phyloP scores from a whole-genome alignment of 1,140 invertebrate genomes.

The Cydia splendana region DNA sequence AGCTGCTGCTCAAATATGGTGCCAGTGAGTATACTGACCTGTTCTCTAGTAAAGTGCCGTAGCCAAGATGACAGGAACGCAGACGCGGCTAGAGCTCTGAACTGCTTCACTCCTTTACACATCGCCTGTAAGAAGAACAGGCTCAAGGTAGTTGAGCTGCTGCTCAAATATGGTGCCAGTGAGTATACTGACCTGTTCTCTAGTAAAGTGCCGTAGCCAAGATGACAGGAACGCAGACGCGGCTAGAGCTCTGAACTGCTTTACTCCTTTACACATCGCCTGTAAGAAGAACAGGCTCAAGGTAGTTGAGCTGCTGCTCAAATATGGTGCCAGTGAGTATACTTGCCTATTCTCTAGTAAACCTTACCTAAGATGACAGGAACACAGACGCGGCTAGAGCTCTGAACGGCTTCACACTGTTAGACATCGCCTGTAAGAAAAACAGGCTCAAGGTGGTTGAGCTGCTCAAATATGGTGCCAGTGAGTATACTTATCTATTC shows the following conservation, averaged over 20 bases:
- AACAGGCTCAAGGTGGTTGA: too few relatives aligned
- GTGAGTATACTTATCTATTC: background rate
- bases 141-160: slow-evolving; percentile 96
- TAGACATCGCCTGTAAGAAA: too few relatives aligned
- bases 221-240: slow-evolving; percentile 95
- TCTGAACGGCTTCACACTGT: too few relatives aligned
- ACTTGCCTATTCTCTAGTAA: background rate
- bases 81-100: slow-evolving; percentile 95
- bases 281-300: slow-evolving; percentile 99
- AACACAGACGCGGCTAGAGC: too few relatives aligned
- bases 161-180: slow-evolving; percentile 96
- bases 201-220: slow-evolving; percentile 90
- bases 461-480: too few relatives aligned
- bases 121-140: slow-evolving; percentile 99
- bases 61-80: slow-evolving; percentile 95
- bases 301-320: slow-evolving; percentile 96
- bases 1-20: slow-evolving; percentile 96
- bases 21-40: slow-evolving; percentile 81
- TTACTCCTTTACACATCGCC: slow-evolving; percentile 98
- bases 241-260: slow-evolving; percentile 96
- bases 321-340: slow-evolving; percentile 91
- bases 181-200: slow-evolving; percentile 45
- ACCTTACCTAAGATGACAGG: too few relatives aligned
- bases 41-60: slow-evolving; percentile 79
- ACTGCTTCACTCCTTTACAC: slow-evolving; percentile 98